These are phyloP conservation scores for Cephus cinctus DNA, from an alignment of 1,140 invertebrate species.

Conservation along the genomic window DNA sequence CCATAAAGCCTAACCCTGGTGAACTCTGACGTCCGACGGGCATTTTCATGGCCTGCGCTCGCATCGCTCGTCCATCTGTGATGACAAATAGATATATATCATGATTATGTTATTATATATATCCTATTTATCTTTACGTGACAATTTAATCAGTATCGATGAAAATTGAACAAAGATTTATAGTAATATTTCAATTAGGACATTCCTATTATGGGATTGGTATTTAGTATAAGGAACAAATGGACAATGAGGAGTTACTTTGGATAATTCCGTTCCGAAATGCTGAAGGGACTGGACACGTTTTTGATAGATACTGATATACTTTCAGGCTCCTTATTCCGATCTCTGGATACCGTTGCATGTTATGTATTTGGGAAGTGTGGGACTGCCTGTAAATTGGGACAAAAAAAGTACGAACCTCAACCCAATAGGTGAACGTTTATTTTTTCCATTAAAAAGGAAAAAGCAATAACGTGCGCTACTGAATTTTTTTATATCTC, in stretches of 20 bases:
- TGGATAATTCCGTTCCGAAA: no score
- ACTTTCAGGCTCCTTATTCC: constrained; percentile 30
- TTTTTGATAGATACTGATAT: no score
- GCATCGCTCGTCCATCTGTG: constrained; percentile 45
- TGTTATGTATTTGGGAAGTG: constrained; percentile 31
- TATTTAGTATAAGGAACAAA: no score
- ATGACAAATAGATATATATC: constrained; percentile 20
- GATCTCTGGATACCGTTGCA: constrained; percentile 36
- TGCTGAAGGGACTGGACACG: no score
- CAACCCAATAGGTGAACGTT: no score
- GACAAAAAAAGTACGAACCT: no score
- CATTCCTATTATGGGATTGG: no score
- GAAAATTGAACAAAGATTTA: no score
- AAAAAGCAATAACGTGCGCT: no score
- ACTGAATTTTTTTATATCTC: neutral
- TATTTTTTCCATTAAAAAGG: no score
- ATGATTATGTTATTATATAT: neutral
- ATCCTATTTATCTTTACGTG: neutral
- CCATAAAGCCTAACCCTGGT: constrained; percentile 39
- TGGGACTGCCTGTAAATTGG: constrained; percentile 29
- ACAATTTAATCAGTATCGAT: neutral
- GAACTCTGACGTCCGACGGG: constrained; percentile 43
- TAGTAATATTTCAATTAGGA: no score
- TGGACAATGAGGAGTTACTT: no score
- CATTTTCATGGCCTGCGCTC: constrained; percentile 47